Evolutionary conservation across 2,113 vertebrate species (phyloP).

Genomic region (Thryonomys swinderianus): DNA sequence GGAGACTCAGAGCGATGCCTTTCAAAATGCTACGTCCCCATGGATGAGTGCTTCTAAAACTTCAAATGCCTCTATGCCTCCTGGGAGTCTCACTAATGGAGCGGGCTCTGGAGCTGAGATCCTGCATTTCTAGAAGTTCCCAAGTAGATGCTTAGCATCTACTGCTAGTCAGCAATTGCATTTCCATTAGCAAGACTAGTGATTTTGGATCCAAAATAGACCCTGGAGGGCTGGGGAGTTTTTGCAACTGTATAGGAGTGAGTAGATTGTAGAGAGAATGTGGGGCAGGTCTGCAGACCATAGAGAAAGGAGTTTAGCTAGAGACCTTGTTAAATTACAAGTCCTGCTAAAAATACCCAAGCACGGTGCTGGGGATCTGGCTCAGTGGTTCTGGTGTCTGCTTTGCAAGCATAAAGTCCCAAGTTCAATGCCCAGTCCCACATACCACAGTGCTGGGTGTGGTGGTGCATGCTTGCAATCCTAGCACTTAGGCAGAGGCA

Average conservation of each 20-base stretch:
- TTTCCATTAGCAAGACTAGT: not conserved
- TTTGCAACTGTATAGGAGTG: not conserved
- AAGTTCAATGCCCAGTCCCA: too few relatives aligned
- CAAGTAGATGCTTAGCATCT: not conserved
- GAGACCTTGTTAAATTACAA: not conserved
- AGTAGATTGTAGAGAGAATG: not conserved
- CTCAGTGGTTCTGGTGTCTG: too few relatives aligned
- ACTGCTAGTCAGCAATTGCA: constrained; percentile 15
- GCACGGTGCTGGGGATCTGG: too few relatives aligned
- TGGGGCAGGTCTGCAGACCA: not conserved
- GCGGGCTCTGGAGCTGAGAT: not conserved
- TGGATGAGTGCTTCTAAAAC: not conserved
- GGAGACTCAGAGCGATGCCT: not conserved
- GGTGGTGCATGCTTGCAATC: too few relatives aligned
- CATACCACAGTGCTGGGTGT: too few relatives aligned
- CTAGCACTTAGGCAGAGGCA: too few relatives aligned
- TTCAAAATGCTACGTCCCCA: not conserved
- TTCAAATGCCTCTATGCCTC: not conserved
- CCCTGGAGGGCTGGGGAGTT: not conserved
- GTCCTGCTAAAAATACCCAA: not conserved
- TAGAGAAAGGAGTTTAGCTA: not conserved
- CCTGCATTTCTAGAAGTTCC: not conserved
- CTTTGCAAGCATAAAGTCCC: too few relatives aligned
- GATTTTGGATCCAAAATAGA: constrained; percentile 28
- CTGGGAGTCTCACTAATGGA: not conserved